Conservation (phyloP, 2,797 vertebrate species). For the Oreochromis grahami region DNA sequence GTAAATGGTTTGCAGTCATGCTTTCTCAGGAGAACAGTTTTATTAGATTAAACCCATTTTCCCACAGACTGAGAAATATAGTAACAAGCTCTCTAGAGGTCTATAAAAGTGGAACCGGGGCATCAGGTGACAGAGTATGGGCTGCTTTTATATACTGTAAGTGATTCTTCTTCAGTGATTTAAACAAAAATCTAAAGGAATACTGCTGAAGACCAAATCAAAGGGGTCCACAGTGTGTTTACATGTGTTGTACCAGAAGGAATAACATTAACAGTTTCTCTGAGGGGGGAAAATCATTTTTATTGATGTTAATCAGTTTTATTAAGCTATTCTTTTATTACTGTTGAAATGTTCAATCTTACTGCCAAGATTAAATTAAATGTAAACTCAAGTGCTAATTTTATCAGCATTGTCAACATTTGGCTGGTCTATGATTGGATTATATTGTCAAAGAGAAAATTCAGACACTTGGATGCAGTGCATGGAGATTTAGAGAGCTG, state of each 20-base stretch:
- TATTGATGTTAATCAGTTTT: not conserved
- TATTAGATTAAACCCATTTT: not conserved
- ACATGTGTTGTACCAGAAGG: not conserved
- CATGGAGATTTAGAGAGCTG: not conserved
- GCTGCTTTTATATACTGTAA: not conserved
- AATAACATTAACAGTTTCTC: not conserved
- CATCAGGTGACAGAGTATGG: not conserved
- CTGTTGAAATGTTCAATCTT: not conserved
- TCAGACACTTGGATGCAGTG: not conserved
- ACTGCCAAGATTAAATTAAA: not conserved
- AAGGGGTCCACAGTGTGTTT: not conserved
- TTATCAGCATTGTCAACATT: constrained; percentile 10
- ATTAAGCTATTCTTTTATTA: not conserved
- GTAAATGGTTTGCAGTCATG: not conserved
- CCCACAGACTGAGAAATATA: not conserved
- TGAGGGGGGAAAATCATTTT: not conserved
- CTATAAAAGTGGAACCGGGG: not conserved
- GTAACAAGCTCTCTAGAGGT: not conserved
- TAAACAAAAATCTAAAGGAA: not conserved
- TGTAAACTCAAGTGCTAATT: not conserved
- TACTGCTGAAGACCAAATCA: not conserved
- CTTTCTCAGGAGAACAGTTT: not conserved
- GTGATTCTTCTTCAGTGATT: not conserved
- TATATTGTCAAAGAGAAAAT: constrained; percentile 16
- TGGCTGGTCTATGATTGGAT: not conserved